These are phyloP conservation scores for Epirrhoe tristata DNA, from an alignment of 2,888 invertebrate species.

Conservation along the genomic window DNA sequence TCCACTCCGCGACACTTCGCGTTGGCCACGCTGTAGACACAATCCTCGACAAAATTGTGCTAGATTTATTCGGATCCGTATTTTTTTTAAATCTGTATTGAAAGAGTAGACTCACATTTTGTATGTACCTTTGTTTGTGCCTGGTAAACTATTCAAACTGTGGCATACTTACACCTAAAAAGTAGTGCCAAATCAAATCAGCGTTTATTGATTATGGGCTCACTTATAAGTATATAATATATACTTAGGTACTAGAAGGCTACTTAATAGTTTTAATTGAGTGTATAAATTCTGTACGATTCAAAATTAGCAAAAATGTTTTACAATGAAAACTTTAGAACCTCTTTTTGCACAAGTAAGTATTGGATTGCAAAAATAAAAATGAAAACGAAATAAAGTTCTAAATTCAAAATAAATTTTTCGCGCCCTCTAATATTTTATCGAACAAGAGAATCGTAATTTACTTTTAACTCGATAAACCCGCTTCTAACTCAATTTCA, in stretches of 20 bases:
- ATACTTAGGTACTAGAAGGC: too few relatives aligned
- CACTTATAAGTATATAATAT: too few relatives aligned
- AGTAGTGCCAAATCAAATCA: too few relatives aligned
- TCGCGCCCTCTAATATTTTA: constrained; percentile 16
- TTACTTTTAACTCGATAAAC: constrained; percentile 76
- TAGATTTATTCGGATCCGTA: too few relatives aligned
- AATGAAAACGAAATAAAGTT: neutral
- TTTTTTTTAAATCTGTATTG: too few relatives aligned
- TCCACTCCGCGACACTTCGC: constrained; percentile 23
- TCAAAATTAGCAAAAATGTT: neutral
- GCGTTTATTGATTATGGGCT: too few relatives aligned
- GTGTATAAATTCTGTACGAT: too few relatives aligned
- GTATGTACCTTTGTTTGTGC: too few relatives aligned
- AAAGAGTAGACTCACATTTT: too few relatives aligned
- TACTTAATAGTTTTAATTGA: too few relatives aligned
- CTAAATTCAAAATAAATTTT: constrained; percentile 9
- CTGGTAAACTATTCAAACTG: too few relatives aligned
- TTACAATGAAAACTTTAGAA: neutral
- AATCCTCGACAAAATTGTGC: constrained; percentile 16
- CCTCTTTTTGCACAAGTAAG: neutral
- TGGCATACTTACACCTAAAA: too few relatives aligned
- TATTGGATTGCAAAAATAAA: neutral
- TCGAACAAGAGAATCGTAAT: constrained; percentile 74
- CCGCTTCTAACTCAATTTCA: constrained; percentile 66
- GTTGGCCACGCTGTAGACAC: constrained; percentile 40